Percentiles rank a stretch among this genome's conserved stretches.
Conservation (phyloP, 1,140 invertebrate species). For the Cyphomyrmex costatus region DNA sequence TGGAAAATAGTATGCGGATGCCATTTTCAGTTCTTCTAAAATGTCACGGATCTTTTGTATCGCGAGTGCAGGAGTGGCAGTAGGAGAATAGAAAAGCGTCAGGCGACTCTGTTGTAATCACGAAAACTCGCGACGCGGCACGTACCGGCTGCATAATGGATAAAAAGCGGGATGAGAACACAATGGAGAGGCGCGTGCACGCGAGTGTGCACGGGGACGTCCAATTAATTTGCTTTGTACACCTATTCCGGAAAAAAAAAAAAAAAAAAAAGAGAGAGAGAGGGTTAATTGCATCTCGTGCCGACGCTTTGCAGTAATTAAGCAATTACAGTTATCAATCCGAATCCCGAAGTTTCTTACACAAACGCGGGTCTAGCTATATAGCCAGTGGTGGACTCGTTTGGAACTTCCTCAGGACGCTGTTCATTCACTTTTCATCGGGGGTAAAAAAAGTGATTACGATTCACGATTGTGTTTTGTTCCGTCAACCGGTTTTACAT, state of each 20-base stretch:
- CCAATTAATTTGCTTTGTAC: conserved; percentile 41
- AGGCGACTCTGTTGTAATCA: conserved; percentile 36
- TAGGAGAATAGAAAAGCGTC: conserved; percentile 12
- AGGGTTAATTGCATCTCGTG: not conserved
- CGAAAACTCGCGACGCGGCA: conserved; percentile 30
- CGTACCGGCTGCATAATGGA: conserved; percentile 24
- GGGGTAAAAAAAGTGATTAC: not conserved
- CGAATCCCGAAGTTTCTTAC: not conserved
- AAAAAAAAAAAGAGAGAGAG: not conserved
- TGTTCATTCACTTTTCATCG: conserved; percentile 46
- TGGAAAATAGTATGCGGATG: conserved; percentile 12
- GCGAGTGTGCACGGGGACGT: not conserved
- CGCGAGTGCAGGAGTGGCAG: conserved; percentile 26
- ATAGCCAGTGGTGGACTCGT: not conserved
- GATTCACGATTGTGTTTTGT: conserved; percentile 22
- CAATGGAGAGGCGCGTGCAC: conserved; percentile 24
- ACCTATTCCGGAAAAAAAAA: not conserved
- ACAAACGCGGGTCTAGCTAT: not conserved
- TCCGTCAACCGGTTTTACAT: conserved; percentile 31
- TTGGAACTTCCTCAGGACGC: not conserved
- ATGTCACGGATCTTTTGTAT: conserved; percentile 36
- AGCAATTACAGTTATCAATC: not conserved
- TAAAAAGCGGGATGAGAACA: conserved; percentile 12
- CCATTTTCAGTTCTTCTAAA: conserved; percentile 29
- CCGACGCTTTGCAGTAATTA: conserved; percentile 27